Evolutionary conservation across 2,113 vertebrate genomes (phyloP).

Genomic region (Phalacrocorax carbo): DNA sequence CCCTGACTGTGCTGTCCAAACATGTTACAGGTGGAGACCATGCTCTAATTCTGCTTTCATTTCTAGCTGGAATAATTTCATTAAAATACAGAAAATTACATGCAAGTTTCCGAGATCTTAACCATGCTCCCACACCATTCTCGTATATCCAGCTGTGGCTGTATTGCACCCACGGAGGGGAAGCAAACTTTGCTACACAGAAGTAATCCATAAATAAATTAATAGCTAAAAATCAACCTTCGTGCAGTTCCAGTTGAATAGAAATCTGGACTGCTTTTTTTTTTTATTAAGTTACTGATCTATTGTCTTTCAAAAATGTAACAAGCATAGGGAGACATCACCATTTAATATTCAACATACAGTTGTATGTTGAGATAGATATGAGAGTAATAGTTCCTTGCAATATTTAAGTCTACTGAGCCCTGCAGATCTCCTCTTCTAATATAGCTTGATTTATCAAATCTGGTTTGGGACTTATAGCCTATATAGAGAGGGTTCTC

Average conservation of each 20-base stretch:
- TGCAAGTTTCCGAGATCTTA: neutral
- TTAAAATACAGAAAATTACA: neutral
- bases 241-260: neutral
- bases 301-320: constrained; percentile 11
- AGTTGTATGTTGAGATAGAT: neutral
- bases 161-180: neutral
- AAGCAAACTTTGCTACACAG: neutral
- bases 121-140: neutral
- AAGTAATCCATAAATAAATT: neutral
- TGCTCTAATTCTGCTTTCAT: neutral
- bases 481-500: neutral
- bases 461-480: constrained; percentile 40
- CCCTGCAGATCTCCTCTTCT: constrained; percentile 15
- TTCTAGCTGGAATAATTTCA: neutral
- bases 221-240: neutral
- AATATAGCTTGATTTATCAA: constrained; percentile 53
- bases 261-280: neutral
- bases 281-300: neutral
- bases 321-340: neutral
- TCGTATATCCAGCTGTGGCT: neutral
- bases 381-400: constrained; percentile 1
- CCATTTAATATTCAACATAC: neutral
- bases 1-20: neutral
- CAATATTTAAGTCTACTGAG: constrained; percentile 45
- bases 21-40: neutral